Percentiles rank a stretch among this genome's conserved stretches.
phyloP scores from a whole-genome alignment of 2,113 vertebrate genomes.

The Ptyas mucosa region DNA sequence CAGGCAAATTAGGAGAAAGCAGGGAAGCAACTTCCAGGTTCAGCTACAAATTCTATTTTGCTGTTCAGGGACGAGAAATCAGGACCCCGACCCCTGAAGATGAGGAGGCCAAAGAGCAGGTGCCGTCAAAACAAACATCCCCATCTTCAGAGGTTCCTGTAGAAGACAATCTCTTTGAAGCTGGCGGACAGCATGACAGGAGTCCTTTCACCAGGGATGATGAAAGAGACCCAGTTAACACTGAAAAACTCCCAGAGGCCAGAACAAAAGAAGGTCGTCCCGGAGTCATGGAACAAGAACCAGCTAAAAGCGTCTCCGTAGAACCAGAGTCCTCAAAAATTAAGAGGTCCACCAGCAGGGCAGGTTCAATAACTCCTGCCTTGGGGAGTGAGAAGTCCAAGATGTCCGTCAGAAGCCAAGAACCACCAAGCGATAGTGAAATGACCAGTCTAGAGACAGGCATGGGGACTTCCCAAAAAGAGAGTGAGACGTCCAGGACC shows the following conservation, averaged over 20 bases:
- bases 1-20: not conserved
- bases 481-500: not conserved
- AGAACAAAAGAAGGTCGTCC: not conserved
- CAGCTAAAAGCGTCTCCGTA: accelerated
- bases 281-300: not conserved
- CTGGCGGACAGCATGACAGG: not conserved
- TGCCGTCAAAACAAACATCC: not conserved
- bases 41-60: not conserved
- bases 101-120: not conserved
- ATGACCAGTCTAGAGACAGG: not conserved
- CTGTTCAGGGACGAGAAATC: not conserved
- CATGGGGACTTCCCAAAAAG: not conserved
- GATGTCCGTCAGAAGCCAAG: not conserved
- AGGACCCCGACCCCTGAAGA: not conserved
- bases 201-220: not conserved
- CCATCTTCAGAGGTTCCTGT: too few relatives aligned
- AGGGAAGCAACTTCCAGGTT: not conserved
- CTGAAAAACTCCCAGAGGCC: not conserved
- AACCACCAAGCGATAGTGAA: not conserved
- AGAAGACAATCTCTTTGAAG: not conserved
- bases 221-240: not conserved
- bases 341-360: not conserved
- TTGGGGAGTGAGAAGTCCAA: not conserved
- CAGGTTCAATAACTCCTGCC: accelerated
- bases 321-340: not conserved